Evolutionary conservation across 2,888 invertebrate species (phyloP).

Genomic region (Lampropteryx suffumata): DNA sequence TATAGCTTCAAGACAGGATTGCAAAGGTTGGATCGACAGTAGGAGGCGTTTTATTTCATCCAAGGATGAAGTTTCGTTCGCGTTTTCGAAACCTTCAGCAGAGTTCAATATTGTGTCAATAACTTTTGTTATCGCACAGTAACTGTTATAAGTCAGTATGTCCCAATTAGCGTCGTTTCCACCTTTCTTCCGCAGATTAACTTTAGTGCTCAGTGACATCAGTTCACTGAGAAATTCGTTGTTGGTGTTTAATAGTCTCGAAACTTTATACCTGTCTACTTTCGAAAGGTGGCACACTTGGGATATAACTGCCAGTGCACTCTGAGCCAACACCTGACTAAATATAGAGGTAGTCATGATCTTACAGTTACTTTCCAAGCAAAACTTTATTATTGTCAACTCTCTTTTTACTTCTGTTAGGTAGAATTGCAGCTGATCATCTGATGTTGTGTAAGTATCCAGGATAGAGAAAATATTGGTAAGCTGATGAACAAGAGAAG

Average conservation of each 20-base stretch:
- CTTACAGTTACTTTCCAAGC: conserved; percentile 76
- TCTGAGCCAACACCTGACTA: conserved; percentile 70
- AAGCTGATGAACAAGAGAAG: conserved; percentile 69
- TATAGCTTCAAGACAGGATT: conserved; percentile 84
- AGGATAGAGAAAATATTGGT: conserved; percentile 76
- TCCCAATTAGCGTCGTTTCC: conserved; percentile 64
- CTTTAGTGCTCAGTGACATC: conserved; percentile 52
- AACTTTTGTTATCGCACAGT: conserved; percentile 75
- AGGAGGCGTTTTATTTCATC: conserved; percentile 75
- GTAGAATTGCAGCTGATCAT: conserved; percentile 73
- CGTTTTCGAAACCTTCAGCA: conserved; percentile 55
- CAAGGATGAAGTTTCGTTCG: conserved; percentile 66
- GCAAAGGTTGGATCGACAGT: conserved; percentile 71
- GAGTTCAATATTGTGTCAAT: conserved; percentile 74
- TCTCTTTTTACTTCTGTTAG: conserved; percentile 77
- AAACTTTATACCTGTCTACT: conserved; percentile 77
- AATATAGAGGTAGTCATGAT: conserved; percentile 78
- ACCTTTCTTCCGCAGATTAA: conserved; percentile 42
- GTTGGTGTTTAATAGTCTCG: conserved; percentile 70
- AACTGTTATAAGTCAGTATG: conserved; percentile 75
- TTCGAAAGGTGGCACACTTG: conserved; percentile 75
- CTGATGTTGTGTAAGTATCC: conserved; percentile 68
- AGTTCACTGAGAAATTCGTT: conserved; percentile 71
- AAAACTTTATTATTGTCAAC: conserved; percentile 75
- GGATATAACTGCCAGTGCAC: conserved; percentile 77